Conservation (phyloP, 2,797 vertebrate species). For the Odontamblyopus rebecca region DNA sequence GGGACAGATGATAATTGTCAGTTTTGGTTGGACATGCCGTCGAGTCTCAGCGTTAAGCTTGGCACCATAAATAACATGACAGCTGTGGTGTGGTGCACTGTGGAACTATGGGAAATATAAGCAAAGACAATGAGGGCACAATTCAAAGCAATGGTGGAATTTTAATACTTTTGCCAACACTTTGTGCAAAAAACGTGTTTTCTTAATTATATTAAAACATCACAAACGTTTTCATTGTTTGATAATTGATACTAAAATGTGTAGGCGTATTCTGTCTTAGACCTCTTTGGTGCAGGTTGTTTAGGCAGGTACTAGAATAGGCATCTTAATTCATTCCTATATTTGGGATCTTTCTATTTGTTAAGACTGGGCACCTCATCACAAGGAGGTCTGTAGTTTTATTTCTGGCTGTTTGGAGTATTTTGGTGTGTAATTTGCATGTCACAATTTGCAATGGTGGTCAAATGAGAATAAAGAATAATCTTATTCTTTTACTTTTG, state of each 20-base stretch:
- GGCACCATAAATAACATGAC: constrained; percentile 63
- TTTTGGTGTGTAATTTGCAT: too few relatives aligned
- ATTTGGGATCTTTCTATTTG: too few relatives aligned
- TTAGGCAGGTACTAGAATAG: too few relatives aligned
- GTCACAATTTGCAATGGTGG: too few relatives aligned
- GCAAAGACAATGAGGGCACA: constrained; percentile 39
- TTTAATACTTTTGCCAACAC: constrained; percentile 34
- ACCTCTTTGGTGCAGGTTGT: too few relatives aligned
- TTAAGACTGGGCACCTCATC: too few relatives aligned
- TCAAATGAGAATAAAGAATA: too few relatives aligned
- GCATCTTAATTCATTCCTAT: too few relatives aligned
- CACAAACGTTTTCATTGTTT: neutral
- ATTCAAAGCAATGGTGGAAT: constrained; percentile 26
- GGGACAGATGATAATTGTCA: constrained; percentile 62
- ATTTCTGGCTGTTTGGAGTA: too few relatives aligned
- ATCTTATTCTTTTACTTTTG: neutral
- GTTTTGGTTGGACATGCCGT: constrained; percentile 58
- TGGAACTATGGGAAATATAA: constrained; percentile 22
- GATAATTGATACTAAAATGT: neutral
- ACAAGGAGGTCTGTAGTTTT: too few relatives aligned
- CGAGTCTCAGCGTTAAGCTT: constrained; percentile 49
- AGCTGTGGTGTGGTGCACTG: constrained; percentile 49
- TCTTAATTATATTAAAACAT: neutral
- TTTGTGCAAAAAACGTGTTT: constrained; percentile 9
- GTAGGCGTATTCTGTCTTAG: too few relatives aligned